Conservation (phyloP, 2,113 vertebrate species). For the Grallaria varia region DNA sequence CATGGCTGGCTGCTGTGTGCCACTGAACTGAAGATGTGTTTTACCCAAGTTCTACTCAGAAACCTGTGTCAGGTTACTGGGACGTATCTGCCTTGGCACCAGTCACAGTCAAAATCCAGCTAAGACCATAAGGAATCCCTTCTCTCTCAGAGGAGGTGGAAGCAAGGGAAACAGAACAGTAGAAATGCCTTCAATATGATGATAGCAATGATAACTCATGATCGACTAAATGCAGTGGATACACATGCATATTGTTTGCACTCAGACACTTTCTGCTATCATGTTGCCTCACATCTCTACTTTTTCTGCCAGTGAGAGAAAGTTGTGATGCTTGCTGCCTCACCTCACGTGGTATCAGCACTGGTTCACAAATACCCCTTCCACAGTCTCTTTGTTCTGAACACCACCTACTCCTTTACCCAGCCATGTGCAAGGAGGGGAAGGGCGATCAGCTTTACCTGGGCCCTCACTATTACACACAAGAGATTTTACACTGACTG, state of each 20-base stretch:
- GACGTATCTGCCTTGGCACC: background rate
- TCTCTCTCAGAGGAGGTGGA: background rate
- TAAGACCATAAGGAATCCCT: background rate
- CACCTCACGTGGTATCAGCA: background rate
- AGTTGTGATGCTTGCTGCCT: background rate
- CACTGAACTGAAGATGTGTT: background rate
- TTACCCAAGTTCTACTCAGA: background rate
- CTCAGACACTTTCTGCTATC: background rate
- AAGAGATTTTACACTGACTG: background rate
- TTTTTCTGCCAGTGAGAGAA: background rate
- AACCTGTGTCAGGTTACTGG: background rate
- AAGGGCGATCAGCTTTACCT: background rate
- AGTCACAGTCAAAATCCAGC: background rate
- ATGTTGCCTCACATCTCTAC: background rate
- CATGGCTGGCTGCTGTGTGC: background rate
- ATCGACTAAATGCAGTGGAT: background rate
- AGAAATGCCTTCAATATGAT: background rate
- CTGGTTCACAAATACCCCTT: background rate
- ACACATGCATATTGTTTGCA: fast-evolving
- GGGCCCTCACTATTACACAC: background rate
- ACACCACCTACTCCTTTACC: background rate
- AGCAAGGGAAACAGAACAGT: background rate
- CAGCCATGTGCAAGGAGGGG: background rate
- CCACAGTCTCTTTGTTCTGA: background rate
- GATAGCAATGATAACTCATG: background rate